Percentiles rank a stretch among this genome's conserved stretches.
Conservation (phyloP, 37 sponge, comb jelly and placozoan species). For the Mnemiopsis leidyi region DNA sequence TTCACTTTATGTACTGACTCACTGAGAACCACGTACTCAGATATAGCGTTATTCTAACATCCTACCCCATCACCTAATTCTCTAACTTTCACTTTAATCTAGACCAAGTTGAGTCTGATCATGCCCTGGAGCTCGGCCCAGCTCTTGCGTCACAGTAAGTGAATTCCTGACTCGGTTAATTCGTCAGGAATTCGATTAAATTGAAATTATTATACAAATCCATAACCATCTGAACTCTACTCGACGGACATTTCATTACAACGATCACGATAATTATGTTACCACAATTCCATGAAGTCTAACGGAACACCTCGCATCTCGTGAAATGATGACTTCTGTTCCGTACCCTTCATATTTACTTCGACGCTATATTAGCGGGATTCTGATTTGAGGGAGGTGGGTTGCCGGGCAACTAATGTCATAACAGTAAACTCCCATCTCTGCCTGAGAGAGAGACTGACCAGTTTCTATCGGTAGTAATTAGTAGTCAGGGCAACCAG, state of each 20-base stretch:
- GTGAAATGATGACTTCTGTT: neutral
- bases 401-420: neutral
- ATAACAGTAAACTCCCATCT: neutral
- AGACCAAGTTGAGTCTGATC: too few species aligned
- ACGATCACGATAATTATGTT: neutral
- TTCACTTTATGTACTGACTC: too few species aligned
- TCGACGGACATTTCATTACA: neutral
- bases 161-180: neutral
- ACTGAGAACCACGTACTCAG: too few species aligned
- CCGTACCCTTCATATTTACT: neutral
- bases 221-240: neutral
- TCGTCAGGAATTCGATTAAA: neutral
- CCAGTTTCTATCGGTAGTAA: neutral
- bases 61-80: too few species aligned
- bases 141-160: too few species aligned
- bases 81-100: too few species aligned
- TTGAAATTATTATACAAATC: neutral
- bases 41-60: too few species aligned
- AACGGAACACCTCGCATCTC: neutral
- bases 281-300: neutral
- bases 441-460: neutral
- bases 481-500: conserved; percentile 27
- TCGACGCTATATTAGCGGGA: neutral
- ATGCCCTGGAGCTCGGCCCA: too few species aligned
- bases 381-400: too few species aligned